Conservation (phyloP, 2,888 invertebrate species). For the Lasius platythorax region DNA sequence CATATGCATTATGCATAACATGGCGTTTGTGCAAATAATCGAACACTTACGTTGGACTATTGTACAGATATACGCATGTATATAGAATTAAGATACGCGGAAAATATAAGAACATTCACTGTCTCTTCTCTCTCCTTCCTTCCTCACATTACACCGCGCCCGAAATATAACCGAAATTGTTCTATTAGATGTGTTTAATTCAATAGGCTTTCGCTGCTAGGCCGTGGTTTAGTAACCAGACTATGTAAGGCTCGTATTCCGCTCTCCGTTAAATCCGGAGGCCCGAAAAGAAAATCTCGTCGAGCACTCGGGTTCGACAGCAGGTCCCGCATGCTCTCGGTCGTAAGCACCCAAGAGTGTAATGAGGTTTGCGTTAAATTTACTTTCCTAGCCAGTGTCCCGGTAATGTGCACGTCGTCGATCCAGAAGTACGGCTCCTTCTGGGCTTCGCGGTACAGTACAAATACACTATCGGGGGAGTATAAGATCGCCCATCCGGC, state of each 20-base stretch:
- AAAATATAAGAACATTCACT: constrained; percentile 17
- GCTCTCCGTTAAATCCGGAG: constrained; percentile 86
- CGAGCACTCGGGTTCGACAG: constrained; percentile 78
- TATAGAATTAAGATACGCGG: constrained; percentile 46
- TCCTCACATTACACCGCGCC: neutral
- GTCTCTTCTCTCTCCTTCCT: neutral
- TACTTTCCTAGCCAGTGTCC: constrained; percentile 88
- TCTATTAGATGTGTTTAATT: constrained; percentile 58
- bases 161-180: constrained; percentile 28
- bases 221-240: constrained; percentile 79
- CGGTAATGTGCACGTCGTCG: constrained; percentile 93
- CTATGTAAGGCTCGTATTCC: constrained; percentile 87
- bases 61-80: constrained; percentile 24
- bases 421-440: constrained; percentile 92
- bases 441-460: constrained; percentile 88
- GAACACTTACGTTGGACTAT: constrained; percentile 57
- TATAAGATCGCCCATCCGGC: constrained; percentile 91
- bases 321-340: constrained; percentile 79
- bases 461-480: constrained; percentile 88
- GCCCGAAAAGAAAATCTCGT: constrained; percentile 87
- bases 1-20: constrained; percentile 25
- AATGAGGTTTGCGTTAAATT: constrained; percentile 88
- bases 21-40: constrained; percentile 65
- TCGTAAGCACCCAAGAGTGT: constrained; percentile 85
- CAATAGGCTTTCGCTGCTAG: constrained; percentile 73